Base-by-base conservation (phyloP, 2,888 invertebrate genomes). In the Seira sanloemensis region DNA sequence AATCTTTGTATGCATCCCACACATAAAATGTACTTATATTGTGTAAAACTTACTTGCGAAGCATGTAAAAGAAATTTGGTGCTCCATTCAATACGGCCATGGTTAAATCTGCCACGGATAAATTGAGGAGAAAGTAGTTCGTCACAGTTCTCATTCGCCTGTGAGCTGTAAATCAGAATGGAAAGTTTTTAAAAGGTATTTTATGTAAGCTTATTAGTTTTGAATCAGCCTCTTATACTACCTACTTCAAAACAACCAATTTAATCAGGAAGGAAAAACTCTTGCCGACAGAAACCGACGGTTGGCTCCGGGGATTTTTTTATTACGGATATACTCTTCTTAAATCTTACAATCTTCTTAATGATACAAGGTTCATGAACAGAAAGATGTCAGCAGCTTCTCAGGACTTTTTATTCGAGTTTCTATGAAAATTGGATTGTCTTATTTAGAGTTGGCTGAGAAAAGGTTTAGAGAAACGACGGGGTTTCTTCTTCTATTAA, bases 61-160 rank as follows among this genome's bases (percentile, higher is more conserved):
- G 91, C 94, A 97, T 96, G 92, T 96, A 97, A 90, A 96, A 94
- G 91, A 96, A 97, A 92, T 97, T 97, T 92, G 97, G 97, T 87
- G 95, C 94, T 90, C 97, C 96, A 91, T 97, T 97, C 90, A 97
- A 93, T 1, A 95, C 93, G 0, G 97, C 96, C 93, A 97, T 96
- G 91, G 97, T 93, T 87, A 97, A 92, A 90, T 97, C 97, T 23
- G 97, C 96, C 65, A 96, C 94, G 80, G 97, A 97, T 77, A 98
- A 92, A 91, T 97, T 97, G 86, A 86, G 71, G 86, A 97, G 93
- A 91, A 97, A 97, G 92, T 97, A 97, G 92, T 97, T 97, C 73
- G 97, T 97, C 7, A 97, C 96, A 0, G 97, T 97, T 85, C 97
- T 92, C 96, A 96, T 96, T 86, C 95, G 93, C 78, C 95, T 93